A percentile compares a stretch with the other conserved stretches of the same genome.
These are phyloP conservation scores for Diplosoma virens DNA, from an alignment of 23 tunicate genomes.

Conservation along the genomic window DNA sequence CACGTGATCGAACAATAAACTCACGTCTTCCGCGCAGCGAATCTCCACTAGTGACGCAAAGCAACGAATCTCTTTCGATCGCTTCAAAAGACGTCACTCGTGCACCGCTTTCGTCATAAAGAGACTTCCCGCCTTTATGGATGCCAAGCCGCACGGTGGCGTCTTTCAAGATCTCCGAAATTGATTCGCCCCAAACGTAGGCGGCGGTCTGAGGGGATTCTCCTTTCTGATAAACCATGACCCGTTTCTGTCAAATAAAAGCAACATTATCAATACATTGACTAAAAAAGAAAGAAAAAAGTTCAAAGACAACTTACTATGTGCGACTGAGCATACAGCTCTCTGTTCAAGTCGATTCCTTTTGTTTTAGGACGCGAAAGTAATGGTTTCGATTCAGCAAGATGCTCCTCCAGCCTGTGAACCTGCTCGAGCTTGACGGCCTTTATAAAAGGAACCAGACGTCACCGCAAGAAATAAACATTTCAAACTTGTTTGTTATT, in stretches of 20 bases:
- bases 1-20: too few relatives aligned
- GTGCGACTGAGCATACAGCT: slow-evolving; percentile 15
- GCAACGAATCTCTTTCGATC: slow-evolving; percentile 57
- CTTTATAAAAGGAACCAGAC: background rate
- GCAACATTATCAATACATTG: too few relatives aligned
- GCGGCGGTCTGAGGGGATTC: slow-evolving; percentile 35
- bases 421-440: slow-evolving; percentile 40
- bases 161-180: slow-evolving; percentile 43
- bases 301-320: background rate
- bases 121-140: slow-evolving; percentile 23
- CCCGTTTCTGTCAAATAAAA: slow-evolving; percentile 60
- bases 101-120: slow-evolving; percentile 47
- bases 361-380: slow-evolving; percentile 25
- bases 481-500: too few relatives aligned
- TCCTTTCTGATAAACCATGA: slow-evolving; percentile 53
- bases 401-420: slow-evolving; percentile 32
- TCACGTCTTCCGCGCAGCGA: slow-evolving; percentile 60
- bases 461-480: too few relatives aligned
- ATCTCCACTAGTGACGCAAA: slow-evolving; percentile 57
- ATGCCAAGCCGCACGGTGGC: slow-evolving; percentile 57
- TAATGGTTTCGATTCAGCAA: slow-evolving; percentile 26
- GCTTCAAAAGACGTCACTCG: slow-evolving; percentile 57
- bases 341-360: slow-evolving; percentile 42
- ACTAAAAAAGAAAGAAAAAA: too few relatives aligned
- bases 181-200: slow-evolving; percentile 72